A percentile compares a stretch with the other conserved stretches of the same genome.
These are phyloP conservation scores for Scomber colias DNA, from an alignment of 2,113 vertebrate species.

Conservation along the genomic window DNA sequence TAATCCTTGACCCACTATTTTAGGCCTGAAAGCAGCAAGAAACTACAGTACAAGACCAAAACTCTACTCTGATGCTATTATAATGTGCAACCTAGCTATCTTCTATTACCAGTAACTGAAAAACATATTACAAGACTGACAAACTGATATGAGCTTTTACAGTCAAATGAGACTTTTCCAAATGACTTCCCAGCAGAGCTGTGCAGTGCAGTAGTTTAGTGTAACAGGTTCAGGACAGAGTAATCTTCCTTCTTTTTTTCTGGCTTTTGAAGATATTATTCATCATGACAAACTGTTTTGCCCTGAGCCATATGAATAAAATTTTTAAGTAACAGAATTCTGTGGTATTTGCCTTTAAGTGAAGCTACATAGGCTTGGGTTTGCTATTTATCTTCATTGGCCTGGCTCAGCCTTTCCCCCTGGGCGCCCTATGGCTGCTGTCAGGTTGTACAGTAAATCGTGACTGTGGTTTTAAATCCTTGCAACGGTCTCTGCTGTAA, in stretches of 20 bases:
- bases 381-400: constrained; percentile 68
- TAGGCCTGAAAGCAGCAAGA: background rate
- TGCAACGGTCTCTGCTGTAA: constrained; percentile 42
- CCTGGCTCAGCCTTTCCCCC: constrained; percentile 44
- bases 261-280: constrained; percentile 31
- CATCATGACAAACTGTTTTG: constrained; percentile 43
- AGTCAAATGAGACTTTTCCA: constrained; percentile 15
- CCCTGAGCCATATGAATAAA: constrained; percentile 23
- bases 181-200: constrained; percentile 24
- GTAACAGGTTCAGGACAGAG: constrained; percentile 13
- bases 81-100: constrained; percentile 26
- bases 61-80: constrained; percentile 25
- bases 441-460: constrained; percentile 65
- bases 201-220: constrained; percentile 2
- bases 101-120: constrained; percentile 3
- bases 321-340: constrained; percentile 45
- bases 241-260: constrained; percentile 21
- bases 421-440: constrained; percentile 48
- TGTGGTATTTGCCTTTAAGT: constrained; percentile 49
- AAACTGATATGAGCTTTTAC: constrained; percentile 25
- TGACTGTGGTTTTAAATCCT: constrained; percentile 67
- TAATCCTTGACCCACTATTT: background rate
- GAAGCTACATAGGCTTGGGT: constrained; percentile 44
- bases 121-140: constrained; percentile 36
- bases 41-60: constrained; percentile 6